phyloP scores from a whole-genome alignment of 2,113 vertebrate genomes.

The Telmatochromis sp. region DNA sequence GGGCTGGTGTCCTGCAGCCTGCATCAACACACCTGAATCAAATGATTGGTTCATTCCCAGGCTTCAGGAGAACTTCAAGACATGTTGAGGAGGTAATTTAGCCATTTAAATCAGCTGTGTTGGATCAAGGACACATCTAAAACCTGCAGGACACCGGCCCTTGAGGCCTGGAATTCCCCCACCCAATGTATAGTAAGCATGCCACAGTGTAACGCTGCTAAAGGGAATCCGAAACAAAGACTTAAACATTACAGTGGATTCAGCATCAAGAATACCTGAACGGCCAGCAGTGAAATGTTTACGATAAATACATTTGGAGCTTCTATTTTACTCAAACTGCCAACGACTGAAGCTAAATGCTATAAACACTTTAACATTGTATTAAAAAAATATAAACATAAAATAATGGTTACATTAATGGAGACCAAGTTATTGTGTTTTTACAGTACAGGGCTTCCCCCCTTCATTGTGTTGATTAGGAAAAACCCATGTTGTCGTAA shows the following conservation, averaged over 20 bases:
- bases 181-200: not conserved
- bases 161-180: not conserved
- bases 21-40: not conserved
- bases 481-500: not conserved
- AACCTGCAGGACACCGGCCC: not conserved
- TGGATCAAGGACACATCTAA: not conserved
- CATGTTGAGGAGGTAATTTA: not conserved
- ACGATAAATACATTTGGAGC: not conserved
- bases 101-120: not conserved
- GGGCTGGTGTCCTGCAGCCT: not conserved
- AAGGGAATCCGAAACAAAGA: not conserved
- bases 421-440: not conserved
- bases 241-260: not conserved
- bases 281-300: not conserved
- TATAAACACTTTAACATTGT: not conserved
- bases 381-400: not conserved
- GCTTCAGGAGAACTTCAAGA: not conserved
- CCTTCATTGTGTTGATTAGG: not conserved
- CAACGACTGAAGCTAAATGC: not conserved
- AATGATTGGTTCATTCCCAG: not conserved
- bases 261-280: not conserved
- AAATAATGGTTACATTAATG: not conserved
- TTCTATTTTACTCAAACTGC: not conserved
- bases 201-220: not conserved
- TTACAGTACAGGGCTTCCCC: not conserved